A percentile compares a stretch with the other conserved stretches of the same genome.
phyloP scores from a whole-genome alignment of 30 jellyfish, hydroid and myxozoan genomes.

The Turritopsis dohrnii region DNA sequence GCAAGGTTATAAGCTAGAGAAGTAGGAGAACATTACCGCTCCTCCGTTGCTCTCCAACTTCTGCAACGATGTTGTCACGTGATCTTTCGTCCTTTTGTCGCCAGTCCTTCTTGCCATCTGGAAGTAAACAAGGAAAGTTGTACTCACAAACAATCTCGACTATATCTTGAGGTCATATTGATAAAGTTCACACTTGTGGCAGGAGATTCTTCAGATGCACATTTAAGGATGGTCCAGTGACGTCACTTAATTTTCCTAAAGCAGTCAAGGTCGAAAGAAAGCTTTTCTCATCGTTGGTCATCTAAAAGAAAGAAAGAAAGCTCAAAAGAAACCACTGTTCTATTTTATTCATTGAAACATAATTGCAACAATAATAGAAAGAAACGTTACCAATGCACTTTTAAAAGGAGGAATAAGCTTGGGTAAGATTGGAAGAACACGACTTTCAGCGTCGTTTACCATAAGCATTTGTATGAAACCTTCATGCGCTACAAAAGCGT shows the following conservation, averaged over 20 bases:
- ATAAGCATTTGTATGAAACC: constrained; percentile 69
- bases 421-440: constrained; percentile 61
- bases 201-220: constrained; percentile 49
- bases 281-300: constrained; percentile 35
- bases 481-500: constrained; percentile 74
- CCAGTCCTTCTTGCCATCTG: constrained; percentile 53
- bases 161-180: not conserved
- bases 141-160: no score
- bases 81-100: constrained; percentile 48
- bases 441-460: constrained; percentile 65
- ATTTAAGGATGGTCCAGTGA: constrained; percentile 61
- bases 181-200: constrained; percentile 48
- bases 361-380: no score
- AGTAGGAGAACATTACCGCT: constrained; percentile 34
- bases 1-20: not conserved
- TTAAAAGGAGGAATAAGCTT: constrained; percentile 57
- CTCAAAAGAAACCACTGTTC: no score
- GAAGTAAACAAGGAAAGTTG: not conserved
- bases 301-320: constrained; percentile 19
- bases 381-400: constrained; percentile 59
- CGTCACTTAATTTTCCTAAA: constrained; percentile 62
- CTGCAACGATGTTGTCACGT: constrained; percentile 44
- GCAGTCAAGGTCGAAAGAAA: constrained; percentile 50
- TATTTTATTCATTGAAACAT: no score
- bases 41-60: constrained; percentile 85